Percentiles rank a stretch among this genome's conserved stretches.
These are phyloP conservation scores for Myodes glareolus DNA, from an alignment of 2,113 vertebrate genomes.

Conservation along the genomic window DNA sequence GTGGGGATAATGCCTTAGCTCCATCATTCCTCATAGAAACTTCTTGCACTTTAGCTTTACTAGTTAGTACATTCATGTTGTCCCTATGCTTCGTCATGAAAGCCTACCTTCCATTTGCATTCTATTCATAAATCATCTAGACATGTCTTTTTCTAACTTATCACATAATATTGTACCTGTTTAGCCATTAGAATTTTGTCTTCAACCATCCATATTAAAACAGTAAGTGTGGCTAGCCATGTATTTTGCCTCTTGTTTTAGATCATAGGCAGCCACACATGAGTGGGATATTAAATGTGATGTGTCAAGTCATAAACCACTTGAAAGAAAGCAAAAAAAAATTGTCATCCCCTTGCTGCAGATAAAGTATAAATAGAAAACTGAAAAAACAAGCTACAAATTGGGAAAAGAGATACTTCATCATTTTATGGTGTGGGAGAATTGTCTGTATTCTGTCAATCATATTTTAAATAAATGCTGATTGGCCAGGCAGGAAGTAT, in stretches of 20 bases:
- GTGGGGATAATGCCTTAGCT: background rate
- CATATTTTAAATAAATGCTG: no score
- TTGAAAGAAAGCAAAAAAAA: background rate
- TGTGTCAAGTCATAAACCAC: background rate
- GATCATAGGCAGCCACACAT: background rate
- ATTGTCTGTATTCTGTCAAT: no score
- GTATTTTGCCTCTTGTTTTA: background rate
- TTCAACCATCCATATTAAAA: background rate
- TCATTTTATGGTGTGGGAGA: no score
- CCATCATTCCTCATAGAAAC: background rate
- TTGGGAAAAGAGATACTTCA: background rate
- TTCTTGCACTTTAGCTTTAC: background rate
- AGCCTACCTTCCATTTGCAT: no score
- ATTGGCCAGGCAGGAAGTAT: no score
- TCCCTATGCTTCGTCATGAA: background rate
- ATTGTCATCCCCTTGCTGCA: background rate
- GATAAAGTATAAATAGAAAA: background rate
- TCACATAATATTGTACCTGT: no score
- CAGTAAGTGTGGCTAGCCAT: background rate
- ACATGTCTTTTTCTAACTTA: no score
- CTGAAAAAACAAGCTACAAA: background rate
- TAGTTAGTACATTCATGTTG: background rate
- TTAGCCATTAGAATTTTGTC: background rate
- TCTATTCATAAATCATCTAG: background rate
- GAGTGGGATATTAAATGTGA: background rate